A percentile compares a stretch with the other conserved stretches of the same genome.
Conservation (phyloP, 2,888 invertebrate genomes). For the Amblyjoppa fuscipennis region DNA sequence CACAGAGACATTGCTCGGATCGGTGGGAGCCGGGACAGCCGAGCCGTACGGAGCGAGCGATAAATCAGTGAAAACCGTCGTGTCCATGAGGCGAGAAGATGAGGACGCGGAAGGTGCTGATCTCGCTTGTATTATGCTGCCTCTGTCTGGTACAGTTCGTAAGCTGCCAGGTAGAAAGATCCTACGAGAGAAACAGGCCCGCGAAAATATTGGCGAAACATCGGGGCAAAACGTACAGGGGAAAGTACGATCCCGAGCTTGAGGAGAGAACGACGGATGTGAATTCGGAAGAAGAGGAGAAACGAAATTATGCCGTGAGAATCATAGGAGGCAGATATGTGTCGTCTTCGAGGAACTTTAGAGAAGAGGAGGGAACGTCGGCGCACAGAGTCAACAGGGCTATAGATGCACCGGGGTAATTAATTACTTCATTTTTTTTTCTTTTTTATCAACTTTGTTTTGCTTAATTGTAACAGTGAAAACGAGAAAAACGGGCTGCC, state of each 20-base stretch:
- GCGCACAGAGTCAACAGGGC: slow-evolving; percentile 73
- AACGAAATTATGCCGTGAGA: not conserved
- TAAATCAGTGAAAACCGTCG: slow-evolving; percentile 72
- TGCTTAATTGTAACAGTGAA: not conserved
- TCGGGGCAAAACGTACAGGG: slow-evolving; percentile 68
- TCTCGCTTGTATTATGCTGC: slow-evolving; percentile 72
- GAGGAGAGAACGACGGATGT: slow-evolving; percentile 19
- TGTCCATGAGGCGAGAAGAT: slow-evolving; percentile 79
- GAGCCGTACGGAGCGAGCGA: slow-evolving; percentile 48
- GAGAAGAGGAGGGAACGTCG: not conserved
- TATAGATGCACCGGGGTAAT: slow-evolving; percentile 74
- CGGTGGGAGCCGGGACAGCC: slow-evolving; percentile 17
- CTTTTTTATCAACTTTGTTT: slow-evolving; percentile 8
- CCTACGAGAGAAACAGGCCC: slow-evolving; percentile 34
- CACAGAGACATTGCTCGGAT: slow-evolving; percentile 32
- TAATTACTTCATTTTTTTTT: slow-evolving; percentile 14
- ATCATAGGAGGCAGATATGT: not conserved
- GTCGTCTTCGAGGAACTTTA: not conserved
- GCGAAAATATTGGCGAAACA: slow-evolving; percentile 60
- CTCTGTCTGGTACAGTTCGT: slow-evolving; percentile 63
- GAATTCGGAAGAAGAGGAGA: not conserved
- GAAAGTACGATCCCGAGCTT: slow-evolving; percentile 67
- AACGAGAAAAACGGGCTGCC: too few relatives aligned
- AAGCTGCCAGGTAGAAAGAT: slow-evolving; percentile 63
- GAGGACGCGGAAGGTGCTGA: slow-evolving; percentile 76